phyloP scores from a whole-genome alignment of 2,113 vertebrate species.

The Callionymus lyra region DNA sequence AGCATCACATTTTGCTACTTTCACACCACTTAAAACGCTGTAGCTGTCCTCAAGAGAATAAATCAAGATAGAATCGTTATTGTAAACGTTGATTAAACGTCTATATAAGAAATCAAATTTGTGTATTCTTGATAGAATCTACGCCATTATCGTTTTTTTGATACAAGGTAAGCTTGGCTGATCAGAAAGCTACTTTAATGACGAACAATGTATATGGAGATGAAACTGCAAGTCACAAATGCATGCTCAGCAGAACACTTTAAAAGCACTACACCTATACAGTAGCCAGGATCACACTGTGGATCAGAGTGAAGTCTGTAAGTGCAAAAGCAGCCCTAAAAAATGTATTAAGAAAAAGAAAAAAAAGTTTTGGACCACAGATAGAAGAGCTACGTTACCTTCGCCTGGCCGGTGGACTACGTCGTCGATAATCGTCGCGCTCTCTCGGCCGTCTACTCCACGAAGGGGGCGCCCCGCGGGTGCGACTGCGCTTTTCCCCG shows the following conservation, averaged over 20 bases:
- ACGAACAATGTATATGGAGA: conserved; percentile 51
- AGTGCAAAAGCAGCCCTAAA: conserved; percentile 6
- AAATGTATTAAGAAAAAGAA: conserved; percentile 16
- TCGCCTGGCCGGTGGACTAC: conserved; percentile 80
- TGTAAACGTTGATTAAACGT: no score
- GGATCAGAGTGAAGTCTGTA: conserved; percentile 25
- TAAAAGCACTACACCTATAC: conserved; percentile 15
- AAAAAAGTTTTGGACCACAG: conserved; percentile 10
- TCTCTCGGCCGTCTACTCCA: conserved; percentile 90
- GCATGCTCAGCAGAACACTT: conserved; percentile 22
- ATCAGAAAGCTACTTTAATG: conserved; percentile 8
- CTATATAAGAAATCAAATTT: no score
- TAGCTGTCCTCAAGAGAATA: no score
- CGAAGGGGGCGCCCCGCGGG: conserved; percentile 86
- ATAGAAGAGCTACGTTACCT: conserved; percentile 70
- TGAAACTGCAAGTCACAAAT: conserved; percentile 38
- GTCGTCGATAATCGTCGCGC: conserved; percentile 86
- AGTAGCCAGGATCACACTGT: conserved; percentile 29
- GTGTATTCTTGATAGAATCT: no score
- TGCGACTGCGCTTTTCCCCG: conserved; percentile 90
- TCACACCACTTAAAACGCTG: conserved; percentile 26
- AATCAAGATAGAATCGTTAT: no score
- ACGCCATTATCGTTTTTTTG: no score
- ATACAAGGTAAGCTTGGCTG: no score
- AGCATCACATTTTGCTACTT: conserved; percentile 63